Evolutionary conservation across 1,140 invertebrate species (phyloP).

Genomic region (Conopomorpha cramerella): DNA sequence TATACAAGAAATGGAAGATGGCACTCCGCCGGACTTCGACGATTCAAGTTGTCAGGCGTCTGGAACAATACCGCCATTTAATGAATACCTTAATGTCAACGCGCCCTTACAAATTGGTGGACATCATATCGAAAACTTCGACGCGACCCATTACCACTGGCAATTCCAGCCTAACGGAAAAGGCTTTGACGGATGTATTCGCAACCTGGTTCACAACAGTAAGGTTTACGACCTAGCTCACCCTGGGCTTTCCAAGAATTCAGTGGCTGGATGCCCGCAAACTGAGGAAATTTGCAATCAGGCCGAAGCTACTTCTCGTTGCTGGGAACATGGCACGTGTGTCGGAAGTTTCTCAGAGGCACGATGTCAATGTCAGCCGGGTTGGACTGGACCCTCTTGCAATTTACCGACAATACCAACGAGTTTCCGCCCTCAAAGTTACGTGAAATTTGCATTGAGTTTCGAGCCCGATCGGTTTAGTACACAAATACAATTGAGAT

Average conservation of each 20-base stretch:
- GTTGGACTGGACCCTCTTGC: constrained; percentile 88
- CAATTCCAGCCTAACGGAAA: constrained; percentile 84
- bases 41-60: constrained; percentile 85
- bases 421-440: constrained; percentile 90
- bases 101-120: constrained; percentile 93
- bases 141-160: constrained; percentile 84
- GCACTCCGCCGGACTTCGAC: constrained; percentile 83
- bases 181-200: constrained; percentile 93
- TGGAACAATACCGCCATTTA: constrained; percentile 90
- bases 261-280: constrained; percentile 84
- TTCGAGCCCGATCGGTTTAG: constrained; percentile 92
- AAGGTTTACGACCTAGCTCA: constrained; percentile 92
- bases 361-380: constrained; percentile 89
- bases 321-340: constrained; percentile 91
- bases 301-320: constrained; percentile 79
- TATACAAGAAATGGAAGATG: constrained; percentile 86
- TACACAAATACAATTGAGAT: constrained; percentile 89
- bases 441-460: constrained; percentile 93
- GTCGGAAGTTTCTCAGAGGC: constrained; percentile 88
- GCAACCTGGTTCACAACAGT: constrained; percentile 94
- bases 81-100: constrained; percentile 96
- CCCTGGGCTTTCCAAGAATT: constrained; percentile 82
- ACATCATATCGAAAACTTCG: constrained; percentile 82
- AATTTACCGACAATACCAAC: constrained; percentile 82
- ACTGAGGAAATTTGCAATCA: constrained; percentile 87